phyloP scores from a whole-genome alignment of 2,888 invertebrate species.

The Xanthorhoe designata region DNA sequence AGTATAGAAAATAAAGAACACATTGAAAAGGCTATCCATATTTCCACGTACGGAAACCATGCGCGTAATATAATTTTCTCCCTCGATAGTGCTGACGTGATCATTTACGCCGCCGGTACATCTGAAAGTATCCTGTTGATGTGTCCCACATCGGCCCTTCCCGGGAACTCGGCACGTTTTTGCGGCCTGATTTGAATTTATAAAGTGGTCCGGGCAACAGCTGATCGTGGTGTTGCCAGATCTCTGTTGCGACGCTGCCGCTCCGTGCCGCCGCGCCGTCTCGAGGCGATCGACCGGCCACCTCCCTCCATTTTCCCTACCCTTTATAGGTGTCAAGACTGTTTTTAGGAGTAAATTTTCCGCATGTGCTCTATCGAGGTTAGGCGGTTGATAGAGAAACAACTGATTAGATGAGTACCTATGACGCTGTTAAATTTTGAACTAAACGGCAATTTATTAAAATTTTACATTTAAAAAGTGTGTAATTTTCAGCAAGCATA shows the following conservation, averaged over 20 bases:
- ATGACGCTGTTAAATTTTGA: conserved; percentile 42
- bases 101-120: conserved; percentile 11
- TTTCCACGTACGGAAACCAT: conserved; percentile 20
- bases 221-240: conserved; percentile 61
- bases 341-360: conserved; percentile 48
- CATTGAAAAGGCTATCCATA: conserved; percentile 8
- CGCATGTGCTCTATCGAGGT: conserved; percentile 53
- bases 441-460: not conserved
- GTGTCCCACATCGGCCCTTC: conserved; percentile 56
- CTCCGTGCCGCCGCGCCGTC: conserved; percentile 50
- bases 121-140: conserved; percentile 12
- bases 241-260: conserved; percentile 59
- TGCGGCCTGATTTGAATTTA: conserved; percentile 79
- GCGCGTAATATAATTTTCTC: conserved; percentile 37
- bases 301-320: conserved; percentile 57
- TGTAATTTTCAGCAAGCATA: not conserved
- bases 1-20: not conserved
- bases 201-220: conserved; percentile 72
- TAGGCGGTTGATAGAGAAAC: conserved; percentile 54
- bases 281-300: conserved; percentile 79
- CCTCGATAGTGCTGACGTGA: conserved; percentile 45
- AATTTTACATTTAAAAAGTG: not conserved
- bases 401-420: conserved; percentile 29
- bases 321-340: conserved; percentile 47
- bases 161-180: conserved; percentile 62